Evolutionary conservation across 2,113 vertebrate genomes (phyloP), one percentile per base, ranked within the genome.

Genomic region (Pontoporia blainvillei): DNA sequence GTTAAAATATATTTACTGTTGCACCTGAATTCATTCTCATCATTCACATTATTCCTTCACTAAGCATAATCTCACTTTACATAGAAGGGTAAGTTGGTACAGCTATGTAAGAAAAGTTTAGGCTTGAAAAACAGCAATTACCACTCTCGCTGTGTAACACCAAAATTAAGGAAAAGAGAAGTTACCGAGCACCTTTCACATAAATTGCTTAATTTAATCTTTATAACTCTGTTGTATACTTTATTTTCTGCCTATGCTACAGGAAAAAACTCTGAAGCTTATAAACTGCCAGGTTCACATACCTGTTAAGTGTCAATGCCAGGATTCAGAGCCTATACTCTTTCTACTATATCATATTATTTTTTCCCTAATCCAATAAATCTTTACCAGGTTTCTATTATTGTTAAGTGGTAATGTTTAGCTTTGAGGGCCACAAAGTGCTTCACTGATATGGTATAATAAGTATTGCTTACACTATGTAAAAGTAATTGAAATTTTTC

Each of bases 1-100:
- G 5, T 54, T 94, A 91, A 84, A 71, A 66, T 95, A 52, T 69
- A 79, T 90, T 97, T 95, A 76, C n/a, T 72, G 2, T 88, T 93
- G 18, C 31, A 29, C 21, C 54, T n/a, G 21, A 97, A 34, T 92
- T 88, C 13, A 44, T 76, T 59, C 41, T 85, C 39, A 59, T 91
- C 0, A 3, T 69, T 79, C 23, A 85, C n/a, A 59, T 86, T 72
- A 93, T 89, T 69, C 29, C 17, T 71, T 83, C 76, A 57, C 13
- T 73, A 92, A 92, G 91, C 39, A 73, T 66, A 83, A 72, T 29
- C 36, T 93, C 67, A 88, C 29, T 78, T 97, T 71, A 64, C 4
- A 64, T 86, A n/a, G 41, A 85, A 93, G 57, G 72, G 11, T 57
- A 92, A 94, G n/a, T 86, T 69, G 54, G 2, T 94, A 78, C 18